phyloP scores from a whole-genome alignment of 2,797 vertebrate genomes.

The Enteromius trimaculatus region DNA sequence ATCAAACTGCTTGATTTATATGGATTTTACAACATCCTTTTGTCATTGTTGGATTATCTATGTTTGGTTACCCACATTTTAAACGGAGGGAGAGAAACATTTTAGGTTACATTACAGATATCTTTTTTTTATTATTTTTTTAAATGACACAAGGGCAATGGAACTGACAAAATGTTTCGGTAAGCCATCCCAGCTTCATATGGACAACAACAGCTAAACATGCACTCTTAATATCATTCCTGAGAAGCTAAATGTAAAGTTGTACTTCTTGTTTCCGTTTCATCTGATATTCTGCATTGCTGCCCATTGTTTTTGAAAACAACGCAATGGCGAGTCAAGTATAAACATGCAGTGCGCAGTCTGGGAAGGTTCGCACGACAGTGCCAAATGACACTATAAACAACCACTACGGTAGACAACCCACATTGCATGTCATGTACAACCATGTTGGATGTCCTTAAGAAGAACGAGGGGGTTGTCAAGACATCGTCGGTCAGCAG shows the following conservation, averaged over 20 bases:
- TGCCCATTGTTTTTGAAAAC: not conserved
- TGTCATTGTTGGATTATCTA: no score
- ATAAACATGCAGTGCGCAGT: not conserved
- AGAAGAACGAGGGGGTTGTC: constrained; percentile 26
- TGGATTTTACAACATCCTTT: not conserved
- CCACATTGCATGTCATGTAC: constrained; percentile 14
- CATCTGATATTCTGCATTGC: not conserved
- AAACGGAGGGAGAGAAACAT: no score
- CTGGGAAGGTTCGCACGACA: not conserved
- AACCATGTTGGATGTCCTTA: not conserved
- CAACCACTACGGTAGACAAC: not conserved
- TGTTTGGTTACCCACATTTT: no score
- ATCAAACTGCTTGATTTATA: not conserved
- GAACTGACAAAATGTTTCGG: not conserved
- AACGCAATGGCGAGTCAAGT: not conserved
- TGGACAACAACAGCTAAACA: not conserved
- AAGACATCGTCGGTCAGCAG: constrained; percentile 30
- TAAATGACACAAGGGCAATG: not conserved
- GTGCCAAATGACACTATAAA: not conserved
- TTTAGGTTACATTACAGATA: no score
- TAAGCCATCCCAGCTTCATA: not conserved
- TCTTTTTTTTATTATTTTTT: no score
- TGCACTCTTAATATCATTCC: not conserved
- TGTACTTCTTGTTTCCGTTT: not conserved
- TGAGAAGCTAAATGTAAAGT: not conserved